Percentiles rank a stretch among this genome's conserved stretches.
Conservation (phyloP, 1,140 invertebrate genomes). For the Sinella curviseta region DNA sequence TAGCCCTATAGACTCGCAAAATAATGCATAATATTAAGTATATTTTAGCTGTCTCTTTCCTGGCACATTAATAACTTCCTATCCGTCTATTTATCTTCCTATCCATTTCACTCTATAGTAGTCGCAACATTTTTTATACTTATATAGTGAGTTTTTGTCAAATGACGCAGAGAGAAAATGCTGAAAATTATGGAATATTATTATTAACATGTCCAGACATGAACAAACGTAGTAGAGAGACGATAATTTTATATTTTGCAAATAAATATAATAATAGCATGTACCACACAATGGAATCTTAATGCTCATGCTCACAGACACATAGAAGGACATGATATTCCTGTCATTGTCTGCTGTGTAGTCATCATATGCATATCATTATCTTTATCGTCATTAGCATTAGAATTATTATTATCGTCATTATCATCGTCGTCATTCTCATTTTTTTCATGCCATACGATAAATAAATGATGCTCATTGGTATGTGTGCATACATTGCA, state of each 20-base stretch:
- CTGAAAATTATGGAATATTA: neutral
- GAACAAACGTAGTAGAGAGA: neutral
- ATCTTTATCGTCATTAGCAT: too few relatives aligned
- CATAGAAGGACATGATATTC: too few relatives aligned
- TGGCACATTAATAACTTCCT: constrained; percentile 6
- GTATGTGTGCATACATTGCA: too few relatives aligned
- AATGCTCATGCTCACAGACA: neutral
- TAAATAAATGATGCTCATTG: too few relatives aligned
- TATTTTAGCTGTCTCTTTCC: neutral
- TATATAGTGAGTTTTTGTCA: neutral
- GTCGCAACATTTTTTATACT: neutral
- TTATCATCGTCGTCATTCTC: too few relatives aligned
- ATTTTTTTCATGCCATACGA: too few relatives aligned
- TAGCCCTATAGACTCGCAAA: neutral
- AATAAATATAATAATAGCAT: neutral
- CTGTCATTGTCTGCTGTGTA: too few relatives aligned
- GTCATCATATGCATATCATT: too few relatives aligned
- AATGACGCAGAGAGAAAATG: neutral
- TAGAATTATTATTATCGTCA: too few relatives aligned
- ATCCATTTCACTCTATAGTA: neutral
- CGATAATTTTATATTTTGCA: neutral
- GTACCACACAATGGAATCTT: neutral
- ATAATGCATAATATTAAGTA: constrained; percentile 6
- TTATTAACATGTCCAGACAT: neutral
- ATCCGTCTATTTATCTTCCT: neutral